Conservation (phyloP, 2,888 invertebrate genomes). For the Nomada fucata region DNA sequence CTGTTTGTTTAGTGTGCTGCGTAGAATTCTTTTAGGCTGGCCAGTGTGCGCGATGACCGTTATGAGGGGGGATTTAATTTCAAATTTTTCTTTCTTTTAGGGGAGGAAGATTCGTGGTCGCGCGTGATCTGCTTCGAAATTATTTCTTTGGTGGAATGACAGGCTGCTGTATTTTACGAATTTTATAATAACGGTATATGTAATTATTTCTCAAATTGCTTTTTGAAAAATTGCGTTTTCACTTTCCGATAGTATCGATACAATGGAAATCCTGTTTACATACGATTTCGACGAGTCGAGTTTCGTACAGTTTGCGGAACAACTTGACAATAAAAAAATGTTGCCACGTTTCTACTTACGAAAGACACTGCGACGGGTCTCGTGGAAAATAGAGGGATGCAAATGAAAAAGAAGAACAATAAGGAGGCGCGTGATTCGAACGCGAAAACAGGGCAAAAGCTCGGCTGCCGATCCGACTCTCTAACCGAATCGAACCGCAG, state of each 20-base stretch:
- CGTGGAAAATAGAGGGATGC: neutral
- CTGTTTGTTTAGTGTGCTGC: too few species aligned
- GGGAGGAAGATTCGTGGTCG: too few species aligned
- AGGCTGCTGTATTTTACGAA: too few species aligned
- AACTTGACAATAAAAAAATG: conserved; percentile 19
- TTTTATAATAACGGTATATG: too few species aligned
- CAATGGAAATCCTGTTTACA: conserved; percentile 27
- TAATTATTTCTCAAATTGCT: too few species aligned
- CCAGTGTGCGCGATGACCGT: too few species aligned
- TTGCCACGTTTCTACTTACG: neutral
- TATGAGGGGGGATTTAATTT: too few species aligned
- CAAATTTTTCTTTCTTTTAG: too few species aligned
- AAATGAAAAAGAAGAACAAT: neutral
- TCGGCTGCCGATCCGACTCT: neutral
- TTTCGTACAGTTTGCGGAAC: conserved; percentile 5
- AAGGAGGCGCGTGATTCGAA: neutral
- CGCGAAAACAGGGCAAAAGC: neutral
- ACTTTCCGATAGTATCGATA: neutral
- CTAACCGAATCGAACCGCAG: neutral
- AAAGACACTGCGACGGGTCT: neutral
- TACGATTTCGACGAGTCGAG: conserved; percentile 24
- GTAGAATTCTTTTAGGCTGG: too few species aligned
- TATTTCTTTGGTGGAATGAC: too few species aligned
- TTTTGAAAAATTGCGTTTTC: conserved; percentile 14
- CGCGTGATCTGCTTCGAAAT: too few species aligned